Evolutionary conservation across 1,140 invertebrate species (phyloP).

Genomic region (Archivesica marissinica): DNA sequence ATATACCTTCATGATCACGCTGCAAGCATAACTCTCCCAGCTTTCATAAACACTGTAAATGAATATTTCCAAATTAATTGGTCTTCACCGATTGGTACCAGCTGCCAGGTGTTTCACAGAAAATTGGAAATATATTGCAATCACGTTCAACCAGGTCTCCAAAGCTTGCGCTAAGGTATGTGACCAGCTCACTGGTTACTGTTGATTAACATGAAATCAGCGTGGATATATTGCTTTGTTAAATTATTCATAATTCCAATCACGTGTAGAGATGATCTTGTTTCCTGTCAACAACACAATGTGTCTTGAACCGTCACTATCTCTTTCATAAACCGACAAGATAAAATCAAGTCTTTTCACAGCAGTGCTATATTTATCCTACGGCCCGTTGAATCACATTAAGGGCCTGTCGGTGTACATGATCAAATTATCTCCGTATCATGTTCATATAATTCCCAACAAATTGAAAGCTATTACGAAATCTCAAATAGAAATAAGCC

Average conservation of each 20-base stretch:
- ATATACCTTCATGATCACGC: no score
- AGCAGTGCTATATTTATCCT: background rate
- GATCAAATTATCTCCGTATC: background rate
- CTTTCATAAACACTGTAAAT: no score
- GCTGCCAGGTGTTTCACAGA: background rate
- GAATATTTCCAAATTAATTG: no score
- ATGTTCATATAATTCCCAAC: conserved; percentile 6
- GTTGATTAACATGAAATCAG: conserved; percentile 12
- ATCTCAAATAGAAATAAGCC: background rate
- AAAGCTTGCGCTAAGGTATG: no score
- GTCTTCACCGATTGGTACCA: background rate
- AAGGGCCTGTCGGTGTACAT: background rate
- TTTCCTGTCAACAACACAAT: background rate
- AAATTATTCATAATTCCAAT: conserved; percentile 22
- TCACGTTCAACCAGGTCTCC: no score
- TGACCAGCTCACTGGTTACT: background rate
- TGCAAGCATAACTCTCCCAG: no score
- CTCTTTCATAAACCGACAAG: background rate
- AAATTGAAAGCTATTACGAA: background rate
- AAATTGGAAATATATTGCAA: no score
- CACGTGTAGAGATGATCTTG: background rate
- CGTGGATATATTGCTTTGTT: background rate
- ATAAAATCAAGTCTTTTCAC: conserved; percentile 9
- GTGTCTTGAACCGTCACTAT: background rate
- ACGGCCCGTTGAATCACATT: background rate